These are phyloP conservation scores for Eunapius fragilis DNA, from an alignment of 37 sponge, comb jelly and placozoan genomes.

Conservation along the genomic window DNA sequence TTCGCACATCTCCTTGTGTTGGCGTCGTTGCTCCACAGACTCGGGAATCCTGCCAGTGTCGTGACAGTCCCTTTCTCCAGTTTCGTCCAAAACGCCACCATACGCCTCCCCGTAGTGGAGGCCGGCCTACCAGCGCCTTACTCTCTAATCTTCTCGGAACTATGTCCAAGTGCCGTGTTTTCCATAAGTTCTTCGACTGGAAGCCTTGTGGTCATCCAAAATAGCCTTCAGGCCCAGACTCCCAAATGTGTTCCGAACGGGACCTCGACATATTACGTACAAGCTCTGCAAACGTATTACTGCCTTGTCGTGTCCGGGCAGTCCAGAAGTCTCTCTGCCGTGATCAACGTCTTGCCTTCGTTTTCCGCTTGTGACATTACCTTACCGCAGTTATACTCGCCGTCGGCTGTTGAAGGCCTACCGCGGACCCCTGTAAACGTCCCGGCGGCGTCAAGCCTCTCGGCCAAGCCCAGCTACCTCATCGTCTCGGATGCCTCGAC, in stretches of 20 bases:
- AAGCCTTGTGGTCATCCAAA: not conserved
- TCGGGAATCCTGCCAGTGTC: not conserved
- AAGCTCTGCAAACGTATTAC: conserved; percentile 19
- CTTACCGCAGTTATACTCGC: conserved; percentile 38
- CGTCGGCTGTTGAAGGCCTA: conserved; percentile 31
- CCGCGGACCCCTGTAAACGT: not conserved
- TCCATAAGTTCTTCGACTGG: not conserved
- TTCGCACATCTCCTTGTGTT: not conserved
- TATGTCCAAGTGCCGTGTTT: not conserved
- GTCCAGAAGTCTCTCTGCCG: not conserved
- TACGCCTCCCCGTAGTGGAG: not conserved
- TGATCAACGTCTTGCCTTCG: conserved; percentile 27
- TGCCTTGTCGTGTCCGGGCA: conserved; percentile 22
- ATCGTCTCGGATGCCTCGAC: conserved; percentile 9
- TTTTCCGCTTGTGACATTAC: not conserved
- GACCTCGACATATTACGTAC: not conserved
- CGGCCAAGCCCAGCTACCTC: conserved; percentile 18
- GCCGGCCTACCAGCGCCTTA: not conserved
- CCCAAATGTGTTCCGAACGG: not conserved
- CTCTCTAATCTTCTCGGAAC: not conserved
- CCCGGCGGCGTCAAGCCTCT: not conserved
- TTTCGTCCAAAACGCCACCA: not conserved
- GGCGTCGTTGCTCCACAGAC: not conserved
- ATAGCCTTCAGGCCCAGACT: not conserved
- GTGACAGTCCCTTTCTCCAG: not conserved